phyloP scores from a whole-genome alignment of 2,888 invertebrate species.

The Torymus tubicola region DNA sequence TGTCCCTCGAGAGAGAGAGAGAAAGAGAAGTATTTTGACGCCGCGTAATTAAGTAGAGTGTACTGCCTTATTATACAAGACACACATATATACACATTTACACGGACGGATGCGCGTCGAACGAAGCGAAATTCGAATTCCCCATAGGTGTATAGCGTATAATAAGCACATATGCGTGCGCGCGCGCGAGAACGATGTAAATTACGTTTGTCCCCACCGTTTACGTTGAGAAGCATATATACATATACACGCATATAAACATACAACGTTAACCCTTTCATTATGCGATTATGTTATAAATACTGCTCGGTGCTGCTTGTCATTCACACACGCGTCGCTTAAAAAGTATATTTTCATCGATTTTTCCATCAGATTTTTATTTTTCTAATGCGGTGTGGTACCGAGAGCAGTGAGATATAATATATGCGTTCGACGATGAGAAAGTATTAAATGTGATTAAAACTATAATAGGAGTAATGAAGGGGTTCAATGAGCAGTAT shows the following conservation, averaged over 20 bases:
- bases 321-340: no score
- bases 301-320: no score
- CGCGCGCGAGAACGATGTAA: neutral
- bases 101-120: neutral
- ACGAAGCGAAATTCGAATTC: slow-evolving; percentile 24
- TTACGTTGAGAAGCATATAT: neutral
- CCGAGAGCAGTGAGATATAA: no score
- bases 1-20: neutral
- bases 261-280: no score
- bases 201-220: slow-evolving; percentile 21
- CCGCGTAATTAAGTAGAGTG: slow-evolving; percentile 43
- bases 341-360: no score
- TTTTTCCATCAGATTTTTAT: no score
- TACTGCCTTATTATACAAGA: slow-evolving; percentile 37
- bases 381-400: no score
- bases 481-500: slow-evolving; percentile 4
- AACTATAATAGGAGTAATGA: neutral
- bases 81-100: neutral
- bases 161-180: no score
- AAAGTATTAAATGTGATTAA: neutral
- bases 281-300: no score
- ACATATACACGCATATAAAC: no score
- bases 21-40: slow-evolving; percentile 21
- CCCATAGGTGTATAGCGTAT: neutral
- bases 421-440: neutral